Conservation (phyloP, 2,888 invertebrate genomes). For the Cryptosula pallasiana region DNA sequence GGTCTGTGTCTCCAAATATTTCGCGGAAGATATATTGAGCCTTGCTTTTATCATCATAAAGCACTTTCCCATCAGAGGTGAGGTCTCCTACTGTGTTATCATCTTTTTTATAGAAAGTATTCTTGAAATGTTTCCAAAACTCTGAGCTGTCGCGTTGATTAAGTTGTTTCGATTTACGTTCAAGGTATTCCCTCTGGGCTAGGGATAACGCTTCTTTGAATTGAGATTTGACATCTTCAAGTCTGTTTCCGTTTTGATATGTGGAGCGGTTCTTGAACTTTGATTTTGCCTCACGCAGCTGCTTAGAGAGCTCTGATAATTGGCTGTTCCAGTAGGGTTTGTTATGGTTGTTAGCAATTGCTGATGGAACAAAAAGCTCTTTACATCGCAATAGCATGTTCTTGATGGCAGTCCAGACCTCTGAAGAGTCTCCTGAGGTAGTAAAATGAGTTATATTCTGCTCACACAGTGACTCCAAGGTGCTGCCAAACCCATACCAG, state of each 20-base stretch:
- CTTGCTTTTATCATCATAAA: not conserved
- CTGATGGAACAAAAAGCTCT: not conserved
- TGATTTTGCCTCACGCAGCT: not conserved
- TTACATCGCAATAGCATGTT: not conserved
- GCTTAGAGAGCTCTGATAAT: not conserved
- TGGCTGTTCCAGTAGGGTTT: slow-evolving; percentile 1
- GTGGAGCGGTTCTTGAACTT: not conserved
- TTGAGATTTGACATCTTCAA: not conserved
- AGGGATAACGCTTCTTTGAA: not conserved
- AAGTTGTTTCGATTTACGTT: not conserved
- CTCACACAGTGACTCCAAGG: not conserved
- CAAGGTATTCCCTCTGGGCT: not conserved
- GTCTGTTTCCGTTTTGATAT: not conserved
- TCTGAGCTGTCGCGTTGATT: not conserved
- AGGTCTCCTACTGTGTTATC: not conserved
- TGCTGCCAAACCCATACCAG: not conserved
- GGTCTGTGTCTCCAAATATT: not conserved
- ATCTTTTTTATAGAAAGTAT: not conserved
- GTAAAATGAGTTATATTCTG: not conserved
- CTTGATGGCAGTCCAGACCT: not conserved
- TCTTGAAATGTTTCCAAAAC: slow-evolving; percentile 13
- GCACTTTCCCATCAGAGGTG: not conserved
- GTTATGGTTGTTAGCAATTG: not conserved
- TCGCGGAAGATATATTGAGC: not conserved
- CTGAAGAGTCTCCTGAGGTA: not conserved